Evolutionary conservation across 2,113 vertebrate species (phyloP).

Genomic region (Gobio gobio): DNA sequence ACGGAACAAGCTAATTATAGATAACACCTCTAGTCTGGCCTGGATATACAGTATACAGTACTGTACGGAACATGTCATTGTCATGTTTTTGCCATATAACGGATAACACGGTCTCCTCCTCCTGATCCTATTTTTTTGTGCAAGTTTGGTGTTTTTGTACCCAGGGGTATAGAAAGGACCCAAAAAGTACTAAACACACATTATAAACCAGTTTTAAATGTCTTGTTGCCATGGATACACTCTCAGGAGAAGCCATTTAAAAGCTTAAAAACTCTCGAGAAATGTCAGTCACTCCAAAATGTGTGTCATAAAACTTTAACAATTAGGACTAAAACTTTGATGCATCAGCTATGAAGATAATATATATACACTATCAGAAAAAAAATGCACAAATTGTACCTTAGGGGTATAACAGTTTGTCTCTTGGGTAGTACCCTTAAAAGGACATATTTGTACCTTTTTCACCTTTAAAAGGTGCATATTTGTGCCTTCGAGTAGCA

Average conservation of each 20-base stretch:
- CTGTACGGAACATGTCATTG: neutral
- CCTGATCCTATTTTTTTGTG: neutral
- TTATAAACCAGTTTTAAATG: neutral
- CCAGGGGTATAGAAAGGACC: neutral
- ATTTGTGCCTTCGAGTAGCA: no score
- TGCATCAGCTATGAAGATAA: neutral
- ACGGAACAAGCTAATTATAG: conserved; percentile 12
- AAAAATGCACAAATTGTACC: no score
- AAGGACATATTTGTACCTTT: no score
- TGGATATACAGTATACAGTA: neutral
- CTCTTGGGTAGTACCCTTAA: no score
- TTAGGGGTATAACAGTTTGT: no score
- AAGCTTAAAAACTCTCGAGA: neutral
- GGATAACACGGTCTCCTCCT: neutral
- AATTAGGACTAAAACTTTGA: neutral
- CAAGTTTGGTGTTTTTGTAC: neutral
- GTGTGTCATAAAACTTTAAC: neutral
- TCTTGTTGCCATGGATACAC: neutral
- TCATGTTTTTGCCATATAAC: neutral
- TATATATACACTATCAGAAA: no score
- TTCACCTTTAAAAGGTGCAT: no score
- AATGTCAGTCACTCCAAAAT: neutral
- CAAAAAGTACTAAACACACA: neutral
- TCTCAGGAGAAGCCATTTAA: neutral
- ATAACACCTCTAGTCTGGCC: neutral